Evolutionary conservation across 2,888 invertebrate species (phyloP), one percentile per base, ranked within the genome.

Genomic region (Steinernema carpocapsae): DNA sequence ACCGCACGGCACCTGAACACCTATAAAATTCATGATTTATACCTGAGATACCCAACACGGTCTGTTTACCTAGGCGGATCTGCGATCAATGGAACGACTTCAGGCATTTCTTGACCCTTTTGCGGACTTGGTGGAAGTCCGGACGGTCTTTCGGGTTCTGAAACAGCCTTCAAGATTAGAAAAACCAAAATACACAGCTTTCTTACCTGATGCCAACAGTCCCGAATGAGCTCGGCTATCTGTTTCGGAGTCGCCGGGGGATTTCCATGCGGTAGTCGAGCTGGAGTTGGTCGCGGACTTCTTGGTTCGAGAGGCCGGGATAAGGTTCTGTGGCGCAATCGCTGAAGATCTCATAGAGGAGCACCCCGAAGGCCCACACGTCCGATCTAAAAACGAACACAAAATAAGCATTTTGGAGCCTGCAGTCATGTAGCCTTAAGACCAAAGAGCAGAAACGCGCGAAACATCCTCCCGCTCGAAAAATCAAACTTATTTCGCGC

Each of bases 341-440:
- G 45, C 46, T 37, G 51, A 71, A 71, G 12, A 71, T 46, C n/a
- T 71, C 71, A 48, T 48, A 71, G 48, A 71, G 51, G 22, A 71
- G 71, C 24, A 71, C 71, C n/a, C 48, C 48, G 19, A 48, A 71
- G 12, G 71, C 71, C 71, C 71, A 71, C 6, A 71, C 71, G 51
- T 71, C 71, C 12, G 46, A 46, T 48, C 45, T 71, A 17, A 32
- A 19, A 32, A 4, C 2, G 71, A 71, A 46, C n/a, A n/a, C n/a
- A n/a, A n/a, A n/a, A n/a, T n/a, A n/a, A n/a, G n/a, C n/a, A n/a
- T n/a, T n/a, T n/a, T n/a, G n/a, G n/a, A n/a, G n/a, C n/a, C n/a
- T n/a, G n/a, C n/a, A n/a, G n/a, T n/a, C n/a, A n/a, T n/a, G n/a
- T n/a, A n/a, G n/a, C n/a, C n/a, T n/a, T n/a, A n/a, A n/a, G n/a